Base-by-base conservation (phyloP, 2,113 vertebrate genomes). In the Anarrhichthys ocellatus region DNA sequence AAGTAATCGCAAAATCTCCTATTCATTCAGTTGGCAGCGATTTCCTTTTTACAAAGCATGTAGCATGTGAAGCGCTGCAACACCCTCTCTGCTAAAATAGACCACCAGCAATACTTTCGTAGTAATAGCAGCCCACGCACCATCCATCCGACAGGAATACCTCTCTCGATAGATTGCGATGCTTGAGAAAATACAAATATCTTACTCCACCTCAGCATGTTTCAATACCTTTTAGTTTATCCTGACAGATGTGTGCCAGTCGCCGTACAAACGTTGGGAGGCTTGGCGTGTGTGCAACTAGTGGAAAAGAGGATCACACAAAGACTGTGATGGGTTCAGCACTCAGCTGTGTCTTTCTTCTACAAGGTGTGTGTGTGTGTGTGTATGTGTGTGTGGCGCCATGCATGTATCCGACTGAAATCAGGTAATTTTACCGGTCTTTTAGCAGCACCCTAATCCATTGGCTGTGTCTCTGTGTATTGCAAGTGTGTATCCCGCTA, bases 171-270 rank as follows among this genome's bases (percentile, higher is more conserved):
- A 17, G 18, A 76, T 46, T 63, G 8, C 77, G 59, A 83, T 69
- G 71, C 54, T 50, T 90, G 69, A 86, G 65, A 81, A 87, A 88
- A 58, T 70, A 86, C 73, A 75, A 68, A 85, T 46, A 71, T 76
- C 61, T 71, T 27, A 32, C 59, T 15, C 29, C 71, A 81, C 50
- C 62, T 76, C 38, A 54, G 59, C 78, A 76, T 18, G 32, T 48
- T 78, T 78, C 29, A 65, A 34, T 50, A 27, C n/a, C 70, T 74
- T 76, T 74, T 50, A 67, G n/a, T 58, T 82, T 20, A 59, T 64
- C 40, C 65, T 76, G 77, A 87, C 64, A 77, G 71, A 71, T 75
- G 78, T 81, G 68, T 61, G 15, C 65, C 27, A 73, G 87, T 34
- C 73, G 58, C 17, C 62, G 50, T 56, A 24, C 48, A 11, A 62